These are phyloP conservation scores for Anisognathus igniventris DNA, from an alignment of 2,797 vertebrate genomes.

Conservation along the genomic window DNA sequence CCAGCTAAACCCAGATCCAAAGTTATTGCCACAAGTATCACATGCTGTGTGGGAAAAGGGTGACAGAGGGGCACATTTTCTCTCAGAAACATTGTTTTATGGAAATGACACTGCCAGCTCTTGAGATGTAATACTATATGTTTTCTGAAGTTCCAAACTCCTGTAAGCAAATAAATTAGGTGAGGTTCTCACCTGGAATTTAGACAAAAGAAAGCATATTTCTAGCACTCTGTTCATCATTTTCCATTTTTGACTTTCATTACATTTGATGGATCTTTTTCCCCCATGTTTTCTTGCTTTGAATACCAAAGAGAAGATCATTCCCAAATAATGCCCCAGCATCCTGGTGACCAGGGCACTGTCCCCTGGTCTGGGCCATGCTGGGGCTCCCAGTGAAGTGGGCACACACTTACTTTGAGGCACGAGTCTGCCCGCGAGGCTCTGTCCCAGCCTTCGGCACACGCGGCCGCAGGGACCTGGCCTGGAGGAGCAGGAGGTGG, in stretches of 20 bases:
- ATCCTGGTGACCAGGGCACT: accelerated
- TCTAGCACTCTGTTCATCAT: background rate
- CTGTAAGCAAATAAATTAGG: background rate
- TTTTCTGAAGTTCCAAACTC: background rate
- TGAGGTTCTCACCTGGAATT: background rate
- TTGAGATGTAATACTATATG: background rate
- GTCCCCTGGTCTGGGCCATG: background rate
- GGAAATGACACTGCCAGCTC: background rate
- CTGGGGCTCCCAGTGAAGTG: background rate
- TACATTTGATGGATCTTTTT: background rate
- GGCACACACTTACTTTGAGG: conserved; percentile 74
- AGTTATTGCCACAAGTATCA: background rate
- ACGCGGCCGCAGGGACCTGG: conserved; percentile 60
- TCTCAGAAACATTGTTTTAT: background rate
- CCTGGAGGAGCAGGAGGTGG: conserved; percentile 66
- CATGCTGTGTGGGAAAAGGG: background rate
- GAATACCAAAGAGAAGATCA: background rate
- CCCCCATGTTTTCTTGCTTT: background rate
- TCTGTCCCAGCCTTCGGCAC: conserved; percentile 77
- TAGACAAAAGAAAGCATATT: background rate
- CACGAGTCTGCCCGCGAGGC: conserved; percentile 67
- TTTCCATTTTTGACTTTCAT: accelerated
- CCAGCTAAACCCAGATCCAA: background rate
- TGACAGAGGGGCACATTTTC: background rate
- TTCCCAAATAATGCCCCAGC: background rate